A percentile compares a stretch with the other conserved stretches of the same genome.
phyloP scores from a whole-genome alignment of 1,140 invertebrate genomes.

The Caenorhabditis inopinata region DNA sequence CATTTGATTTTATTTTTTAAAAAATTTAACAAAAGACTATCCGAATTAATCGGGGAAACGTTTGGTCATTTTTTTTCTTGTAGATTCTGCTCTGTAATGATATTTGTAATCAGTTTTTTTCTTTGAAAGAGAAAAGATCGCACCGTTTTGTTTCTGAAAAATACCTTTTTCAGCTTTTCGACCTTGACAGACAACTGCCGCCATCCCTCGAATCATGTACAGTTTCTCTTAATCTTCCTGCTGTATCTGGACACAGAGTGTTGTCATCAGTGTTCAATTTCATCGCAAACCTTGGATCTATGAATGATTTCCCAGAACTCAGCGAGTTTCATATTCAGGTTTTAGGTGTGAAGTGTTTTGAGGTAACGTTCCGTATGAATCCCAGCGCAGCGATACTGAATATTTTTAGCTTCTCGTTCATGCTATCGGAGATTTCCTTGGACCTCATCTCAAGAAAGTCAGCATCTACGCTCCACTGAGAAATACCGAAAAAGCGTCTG shows the following conservation, averaged over 20 bases:
- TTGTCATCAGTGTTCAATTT: background rate
- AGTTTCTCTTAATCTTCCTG: conserved; percentile 13
- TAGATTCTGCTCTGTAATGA: too few species aligned
- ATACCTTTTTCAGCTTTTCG: background rate
- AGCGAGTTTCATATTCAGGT: conserved; percentile 31
- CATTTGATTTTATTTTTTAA: too few species aligned
- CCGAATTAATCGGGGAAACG: too few species aligned
- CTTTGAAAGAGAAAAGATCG: too few species aligned
- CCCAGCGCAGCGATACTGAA: too few species aligned
- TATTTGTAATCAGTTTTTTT: too few species aligned
- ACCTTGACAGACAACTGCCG: conserved; percentile 29
- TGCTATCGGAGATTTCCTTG: background rate
- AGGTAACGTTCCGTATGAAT: too few species aligned
- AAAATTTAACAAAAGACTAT: too few species aligned
- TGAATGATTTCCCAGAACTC: conserved; percentile 27
- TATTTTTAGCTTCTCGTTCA: background rate
- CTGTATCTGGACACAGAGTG: background rate
- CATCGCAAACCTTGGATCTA: background rate
- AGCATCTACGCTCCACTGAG: conserved; percentile 14
- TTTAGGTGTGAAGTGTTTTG: conserved; percentile 27
- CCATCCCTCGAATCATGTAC: background rate
- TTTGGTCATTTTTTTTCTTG: too few species aligned
- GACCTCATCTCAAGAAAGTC: background rate
- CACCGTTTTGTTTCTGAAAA: too few species aligned
- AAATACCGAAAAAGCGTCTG: background rate